Percentiles rank a stretch among this genome's conserved stretches.
Evolutionary conservation across 2,113 vertebrate species (phyloP).

Genomic region (Apteryx mantelli): DNA sequence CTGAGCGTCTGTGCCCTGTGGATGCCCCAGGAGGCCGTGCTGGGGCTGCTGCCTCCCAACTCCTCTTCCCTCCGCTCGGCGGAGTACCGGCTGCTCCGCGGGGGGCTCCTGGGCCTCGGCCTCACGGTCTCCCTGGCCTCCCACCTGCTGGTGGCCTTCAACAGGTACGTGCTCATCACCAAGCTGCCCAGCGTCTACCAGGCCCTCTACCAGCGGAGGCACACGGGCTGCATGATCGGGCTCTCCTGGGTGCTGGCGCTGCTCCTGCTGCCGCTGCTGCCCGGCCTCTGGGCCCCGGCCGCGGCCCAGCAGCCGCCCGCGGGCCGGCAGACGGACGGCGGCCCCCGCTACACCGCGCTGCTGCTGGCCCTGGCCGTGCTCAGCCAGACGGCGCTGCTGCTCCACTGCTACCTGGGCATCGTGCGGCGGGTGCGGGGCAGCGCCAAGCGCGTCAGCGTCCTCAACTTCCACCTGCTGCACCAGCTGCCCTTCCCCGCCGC

Average conservation of each 20-base stretch:
- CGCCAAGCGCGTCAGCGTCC: slow-evolving; percentile 87
- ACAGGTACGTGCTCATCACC: slow-evolving; percentile 89
- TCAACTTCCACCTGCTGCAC: slow-evolving; percentile 88
- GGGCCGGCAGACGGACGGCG: slow-evolving; percentile 18
- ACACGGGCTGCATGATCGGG: slow-evolving; percentile 84
- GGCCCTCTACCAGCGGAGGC: slow-evolving; percentile 83
- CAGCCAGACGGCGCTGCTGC: slow-evolving; percentile 82
- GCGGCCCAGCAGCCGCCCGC: not conserved
- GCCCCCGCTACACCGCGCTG: slow-evolving; percentile 76
- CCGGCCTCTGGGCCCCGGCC: slow-evolving; percentile 74
- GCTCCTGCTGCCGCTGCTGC: slow-evolving; percentile 78
- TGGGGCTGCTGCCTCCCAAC: slow-evolving; percentile 78
- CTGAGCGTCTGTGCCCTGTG: slow-evolving; percentile 87
- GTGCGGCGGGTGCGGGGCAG: slow-evolving; percentile 86
- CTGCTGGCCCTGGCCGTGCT: slow-evolving; percentile 82
- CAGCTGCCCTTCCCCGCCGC: slow-evolving; percentile 83
- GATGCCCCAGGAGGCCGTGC: slow-evolving; percentile 88
- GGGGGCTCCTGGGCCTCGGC: slow-evolving; percentile 83
- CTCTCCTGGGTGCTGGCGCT: slow-evolving; percentile 83
- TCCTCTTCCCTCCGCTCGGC: slow-evolving; percentile 57
- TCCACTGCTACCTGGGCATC: slow-evolving; percentile 88
- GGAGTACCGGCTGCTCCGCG: slow-evolving; percentile 79
- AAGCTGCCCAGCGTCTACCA: slow-evolving; percentile 86
- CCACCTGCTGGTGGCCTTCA: slow-evolving; percentile 88
- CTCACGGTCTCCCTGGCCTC: slow-evolving; percentile 86